phyloP scores from a whole-genome alignment of 2,888 invertebrate species.

The Parascotia fuliginaria region DNA sequence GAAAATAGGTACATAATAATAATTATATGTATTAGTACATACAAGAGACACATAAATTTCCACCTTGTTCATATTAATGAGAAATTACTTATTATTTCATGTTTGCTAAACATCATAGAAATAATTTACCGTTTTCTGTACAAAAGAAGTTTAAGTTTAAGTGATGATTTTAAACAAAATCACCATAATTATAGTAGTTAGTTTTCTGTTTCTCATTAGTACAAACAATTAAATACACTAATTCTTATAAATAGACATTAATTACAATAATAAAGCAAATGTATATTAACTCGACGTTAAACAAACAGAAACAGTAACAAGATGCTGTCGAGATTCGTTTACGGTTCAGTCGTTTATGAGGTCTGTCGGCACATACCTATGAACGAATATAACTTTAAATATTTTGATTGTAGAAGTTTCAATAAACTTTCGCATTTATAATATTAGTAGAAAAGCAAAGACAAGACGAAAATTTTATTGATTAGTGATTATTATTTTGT shows the following conservation, averaged over 20 bases:
- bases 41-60: too few relatives aligned
- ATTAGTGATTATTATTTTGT: too few relatives aligned
- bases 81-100: too few relatives aligned
- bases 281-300: background rate
- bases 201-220: background rate
- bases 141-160: background rate
- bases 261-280: constrained; percentile 10
- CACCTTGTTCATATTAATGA: too few relatives aligned
- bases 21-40: too few relatives aligned
- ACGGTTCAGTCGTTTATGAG: constrained; percentile 14
- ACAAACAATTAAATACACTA: constrained; percentile 3
- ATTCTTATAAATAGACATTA: constrained; percentile 14
- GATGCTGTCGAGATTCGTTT: background rate
- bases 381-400: background rate
- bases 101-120: too few relatives aligned
- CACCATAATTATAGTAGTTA: background rate
- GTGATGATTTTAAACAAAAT: background rate
- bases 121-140: too few relatives aligned
- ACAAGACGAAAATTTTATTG: too few relatives aligned
- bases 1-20: too few relatives aligned
- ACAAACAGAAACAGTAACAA: constrained; percentile 16
- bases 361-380: background rate
- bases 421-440: too few relatives aligned
- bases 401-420: background rate
- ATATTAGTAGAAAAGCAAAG: too few relatives aligned